phyloP scores from a whole-genome alignment of 2,797 vertebrate genomes.

The Channallabes apus region DNA sequence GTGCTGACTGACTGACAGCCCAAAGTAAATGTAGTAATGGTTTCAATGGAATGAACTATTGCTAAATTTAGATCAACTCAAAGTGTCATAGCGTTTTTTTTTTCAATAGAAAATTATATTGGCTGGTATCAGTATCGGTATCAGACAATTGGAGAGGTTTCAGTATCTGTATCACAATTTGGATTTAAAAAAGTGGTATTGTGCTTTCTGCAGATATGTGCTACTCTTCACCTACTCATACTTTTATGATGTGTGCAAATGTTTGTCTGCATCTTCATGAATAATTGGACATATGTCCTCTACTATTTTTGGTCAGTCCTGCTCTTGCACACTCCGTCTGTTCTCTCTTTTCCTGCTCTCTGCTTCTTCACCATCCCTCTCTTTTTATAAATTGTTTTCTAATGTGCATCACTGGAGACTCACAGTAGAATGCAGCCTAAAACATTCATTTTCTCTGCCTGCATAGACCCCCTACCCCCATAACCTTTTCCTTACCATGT shows the following conservation, averaged over 20 bases:
- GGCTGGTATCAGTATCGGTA: neutral
- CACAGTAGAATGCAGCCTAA: constrained; percentile 40
- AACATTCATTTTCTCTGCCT: constrained; percentile 43
- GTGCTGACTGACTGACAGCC: neutral
- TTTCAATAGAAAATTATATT: neutral
- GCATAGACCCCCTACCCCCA: constrained; percentile 10
- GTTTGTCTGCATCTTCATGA: constrained; percentile 23
- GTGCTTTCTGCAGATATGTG: neutral
- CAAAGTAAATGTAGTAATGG: neutral
- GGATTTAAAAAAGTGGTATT: neutral
- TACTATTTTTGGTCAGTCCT: constrained; percentile 46
- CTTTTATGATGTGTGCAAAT: neutral
- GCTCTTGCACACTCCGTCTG: constrained; percentile 21
- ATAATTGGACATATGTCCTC: constrained; percentile 46
- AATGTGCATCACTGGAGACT: constrained; percentile 45
- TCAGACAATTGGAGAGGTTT: neutral
- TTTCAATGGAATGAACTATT: neutral
- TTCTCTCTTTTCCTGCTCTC: constrained; percentile 6
- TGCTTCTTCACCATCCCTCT: constrained; percentile 22
- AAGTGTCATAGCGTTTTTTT: neutral
- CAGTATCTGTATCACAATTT: neutral
- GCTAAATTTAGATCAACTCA: neutral
- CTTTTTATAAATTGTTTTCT: constrained; percentile 41
- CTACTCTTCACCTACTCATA: neutral
- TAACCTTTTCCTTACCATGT: constrained; percentile 39